Evolutionary conservation across 2,888 invertebrate species (phyloP), one percentile per base, ranked within the genome.

Genomic region (Ectobius pallidus): DNA sequence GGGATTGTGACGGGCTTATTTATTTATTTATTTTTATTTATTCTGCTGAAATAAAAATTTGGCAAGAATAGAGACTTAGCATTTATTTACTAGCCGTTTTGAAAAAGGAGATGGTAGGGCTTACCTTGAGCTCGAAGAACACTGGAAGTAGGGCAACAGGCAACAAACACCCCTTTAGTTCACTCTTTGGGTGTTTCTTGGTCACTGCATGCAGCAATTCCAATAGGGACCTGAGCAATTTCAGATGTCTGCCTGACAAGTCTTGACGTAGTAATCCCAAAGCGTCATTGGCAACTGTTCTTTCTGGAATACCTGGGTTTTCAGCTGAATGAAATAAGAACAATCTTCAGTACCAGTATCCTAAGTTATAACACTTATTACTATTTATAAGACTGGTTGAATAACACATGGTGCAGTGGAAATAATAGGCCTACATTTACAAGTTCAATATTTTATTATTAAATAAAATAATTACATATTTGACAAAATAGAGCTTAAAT

Each of bases 271-370:
- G 3, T 4, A 61, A 14, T 1, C 61, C 61, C 1, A 61, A 18
- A 32, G 61, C 61, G 32, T 61, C 61, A n/a, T 20, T 61, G 16
- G 61, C 61, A 4, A 61, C 61, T n/a, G 25, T 18, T 20, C 32
- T 30, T 1, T 61, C 61, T 32, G 61, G 61, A 16, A 61, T 18
- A 0, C 61, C 61, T 61, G n/a, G 1, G 18, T 34, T 61, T 7
- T 61, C 61, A 2, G 61, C 61, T 61, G 3, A n/a, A 7, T n/a
- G 18, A 7, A 9, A 46, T 7, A 7, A 34, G 49, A 49, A 34
- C 11, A 34, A 34, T 7, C 34, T n/a, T n/a, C n/a, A n/a, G n/a
- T n/a, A n/a, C n/a, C n/a, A n/a, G n/a, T n/a, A n/a, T n/a, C n/a
- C n/a, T n/a, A n/a, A n/a, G n/a, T n/a, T n/a, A n/a, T n/a, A n/a